Percentiles rank a stretch among this genome's conserved stretches.
These are phyloP conservation scores for Acromyrmex charruanus DNA, from an alignment of 1,140 invertebrate species.

Conservation along the genomic window DNA sequence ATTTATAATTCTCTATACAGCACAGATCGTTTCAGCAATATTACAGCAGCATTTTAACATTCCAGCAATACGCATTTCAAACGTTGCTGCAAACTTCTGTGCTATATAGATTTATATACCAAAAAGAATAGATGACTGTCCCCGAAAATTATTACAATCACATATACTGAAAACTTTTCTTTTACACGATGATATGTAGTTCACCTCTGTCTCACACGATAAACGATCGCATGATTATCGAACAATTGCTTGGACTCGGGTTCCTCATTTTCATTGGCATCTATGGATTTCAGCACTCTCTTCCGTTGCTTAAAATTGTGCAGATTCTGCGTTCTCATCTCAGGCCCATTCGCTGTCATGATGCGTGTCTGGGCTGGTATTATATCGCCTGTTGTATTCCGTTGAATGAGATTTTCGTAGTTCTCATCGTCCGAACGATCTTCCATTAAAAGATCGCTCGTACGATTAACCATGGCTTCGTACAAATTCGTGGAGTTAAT, in stretches of 20 bases:
- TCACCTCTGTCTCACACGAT: constrained; percentile 82
- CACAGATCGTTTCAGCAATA: too few relatives aligned
- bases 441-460: constrained; percentile 62
- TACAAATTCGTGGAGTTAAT: constrained; percentile 21
- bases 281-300: constrained; percentile 74
- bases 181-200: neutral
- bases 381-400: constrained; percentile 33
- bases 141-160: too few relatives aligned
- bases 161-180: too few relatives aligned
- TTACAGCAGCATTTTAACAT: too few relatives aligned
- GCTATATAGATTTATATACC: too few relatives aligned
- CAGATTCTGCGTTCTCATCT: constrained; percentile 78
- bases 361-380: constrained; percentile 3
- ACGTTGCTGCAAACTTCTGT: too few relatives aligned
- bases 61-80: too few relatives aligned
- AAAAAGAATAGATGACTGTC: too few relatives aligned
- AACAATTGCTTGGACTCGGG: constrained; percentile 76
- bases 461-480: constrained; percentile 36
- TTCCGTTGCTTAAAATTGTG: constrained; percentile 80
- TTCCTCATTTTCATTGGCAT: constrained; percentile 64
- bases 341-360: constrained; percentile 59
- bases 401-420: constrained; percentile 28
- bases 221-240: constrained; percentile 82
- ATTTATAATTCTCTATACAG: too few relatives aligned
- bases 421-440: constrained; percentile 70